phyloP scores from a whole-genome alignment of 2,888 invertebrate species.

The Odontocerum albicorne region DNA sequence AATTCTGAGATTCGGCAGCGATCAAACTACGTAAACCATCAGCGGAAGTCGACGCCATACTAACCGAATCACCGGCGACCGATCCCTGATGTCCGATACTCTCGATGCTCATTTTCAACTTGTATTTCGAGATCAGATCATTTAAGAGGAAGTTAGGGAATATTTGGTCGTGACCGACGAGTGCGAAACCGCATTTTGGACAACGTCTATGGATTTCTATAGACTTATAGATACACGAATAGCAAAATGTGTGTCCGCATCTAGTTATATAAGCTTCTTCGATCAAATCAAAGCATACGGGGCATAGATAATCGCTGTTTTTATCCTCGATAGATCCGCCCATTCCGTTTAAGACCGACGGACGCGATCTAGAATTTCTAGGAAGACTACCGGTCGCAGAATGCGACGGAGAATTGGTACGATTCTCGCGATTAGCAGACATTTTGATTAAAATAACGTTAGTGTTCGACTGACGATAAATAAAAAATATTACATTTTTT shows the following conservation, averaged over 20 bases:
- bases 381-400: constrained; percentile 48
- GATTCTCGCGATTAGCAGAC: constrained; percentile 46
- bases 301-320: constrained; percentile 67
- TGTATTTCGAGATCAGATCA: constrained; percentile 75
- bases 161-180: constrained; percentile 70
- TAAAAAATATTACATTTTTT: background rate
- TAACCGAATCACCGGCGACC: constrained; percentile 43
- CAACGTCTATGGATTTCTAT: constrained; percentile 70
- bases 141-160: constrained; percentile 87
- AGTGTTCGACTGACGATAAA: background rate
- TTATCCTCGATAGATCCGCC: constrained; percentile 68
- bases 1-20: constrained; percentile 67
- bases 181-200: constrained; percentile 78
- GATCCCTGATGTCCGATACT: constrained; percentile 35
- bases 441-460: constrained; percentile 36
- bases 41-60: constrained; percentile 46
- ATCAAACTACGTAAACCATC: constrained; percentile 65
- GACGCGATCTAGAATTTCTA: constrained; percentile 41
- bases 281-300: constrained; percentile 87
- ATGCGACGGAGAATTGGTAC: constrained; percentile 50
- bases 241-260: constrained; percentile 93
- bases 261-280: constrained; percentile 89
- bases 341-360: constrained; percentile 61
- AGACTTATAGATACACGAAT: constrained; percentile 72
- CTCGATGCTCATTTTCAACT: constrained; percentile 46